A percentile compares a stretch with the other conserved stretches of the same genome.
phyloP scores from a whole-genome alignment of 2,113 vertebrate genomes.

The Brachyhypopomus occidentalis region DNA sequence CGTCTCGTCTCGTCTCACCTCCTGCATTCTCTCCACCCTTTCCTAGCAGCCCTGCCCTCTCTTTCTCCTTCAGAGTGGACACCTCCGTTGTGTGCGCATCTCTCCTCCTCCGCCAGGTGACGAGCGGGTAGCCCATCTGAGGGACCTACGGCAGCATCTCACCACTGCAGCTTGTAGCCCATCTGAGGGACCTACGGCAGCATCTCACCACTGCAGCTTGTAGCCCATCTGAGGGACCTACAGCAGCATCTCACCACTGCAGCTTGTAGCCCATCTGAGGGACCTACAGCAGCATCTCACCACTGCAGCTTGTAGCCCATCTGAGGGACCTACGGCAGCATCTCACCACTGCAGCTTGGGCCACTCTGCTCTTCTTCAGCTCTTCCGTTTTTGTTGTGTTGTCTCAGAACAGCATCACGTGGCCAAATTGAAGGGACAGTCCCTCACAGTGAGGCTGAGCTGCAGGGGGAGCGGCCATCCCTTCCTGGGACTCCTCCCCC shows the following conservation, averaged over 20 bases:
- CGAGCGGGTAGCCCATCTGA: background rate
- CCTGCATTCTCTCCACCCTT: too few species aligned
- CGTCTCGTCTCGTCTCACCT: too few species aligned
- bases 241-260: too few species aligned
- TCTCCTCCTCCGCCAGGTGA: too few species aligned
- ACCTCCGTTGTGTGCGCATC: too few species aligned
- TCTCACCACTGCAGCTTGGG: too few species aligned
- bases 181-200: too few species aligned
- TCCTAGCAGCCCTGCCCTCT: background rate
- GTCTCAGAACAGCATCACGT: constrained; percentile 38
- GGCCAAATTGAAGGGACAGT: constrained; percentile 21
- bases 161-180: background rate
- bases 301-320: background rate
- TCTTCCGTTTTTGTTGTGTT: background rate
- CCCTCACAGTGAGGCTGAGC: constrained; percentile 41
- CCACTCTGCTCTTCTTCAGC: constrained; percentile 7
- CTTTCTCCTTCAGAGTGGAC: background rate
- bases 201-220: too few species aligned
- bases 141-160: too few species aligned
- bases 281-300: too few species aligned
- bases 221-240: background rate
- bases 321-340: too few species aligned
- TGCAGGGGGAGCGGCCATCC: constrained; percentile 27
- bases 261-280: background rate
- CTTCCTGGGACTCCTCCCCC: background rate